These are phyloP conservation scores for Myzus persicae DNA, from an alignment of 1,140 invertebrate genomes.

Conservation along the genomic window DNA sequence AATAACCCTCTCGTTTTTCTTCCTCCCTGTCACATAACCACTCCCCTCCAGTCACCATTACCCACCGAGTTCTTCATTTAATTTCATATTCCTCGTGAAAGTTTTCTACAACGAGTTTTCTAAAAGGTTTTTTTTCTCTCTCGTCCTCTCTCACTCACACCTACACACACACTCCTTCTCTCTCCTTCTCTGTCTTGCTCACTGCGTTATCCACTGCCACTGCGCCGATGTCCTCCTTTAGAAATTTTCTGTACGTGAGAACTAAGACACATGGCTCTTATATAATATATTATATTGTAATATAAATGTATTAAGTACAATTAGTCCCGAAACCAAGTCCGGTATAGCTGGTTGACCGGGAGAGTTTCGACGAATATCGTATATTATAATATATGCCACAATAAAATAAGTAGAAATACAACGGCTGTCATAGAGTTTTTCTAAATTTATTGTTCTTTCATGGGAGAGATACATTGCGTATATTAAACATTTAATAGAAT, in stretches of 20 bases:
- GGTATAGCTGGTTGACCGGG: not conserved
- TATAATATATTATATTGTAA: not conserved
- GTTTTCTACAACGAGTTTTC: constrained; percentile 48
- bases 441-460: not conserved
- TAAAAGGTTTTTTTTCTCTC: constrained; percentile 33
- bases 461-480: not conserved
- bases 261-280: not conserved
- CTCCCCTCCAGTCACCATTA: constrained; percentile 26
- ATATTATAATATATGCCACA: not conserved
- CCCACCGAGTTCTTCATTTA: constrained; percentile 50
- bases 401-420: not conserved
- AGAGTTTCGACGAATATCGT: not conserved
- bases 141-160: not conserved
- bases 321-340: not conserved
- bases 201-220: not conserved
- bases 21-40: constrained; percentile 42
- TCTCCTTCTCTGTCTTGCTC: too few species aligned
- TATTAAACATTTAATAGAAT: not conserved
- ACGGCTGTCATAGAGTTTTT: not conserved
- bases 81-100: constrained; percentile 35
- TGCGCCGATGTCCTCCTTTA: not conserved
- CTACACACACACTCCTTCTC: too few species aligned
- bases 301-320: not conserved
- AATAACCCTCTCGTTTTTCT: constrained; percentile 55
- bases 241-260: not conserved